Conservation (phyloP, 2,113 vertebrate species). For the Sinocyclocheilus grahami region DNA sequence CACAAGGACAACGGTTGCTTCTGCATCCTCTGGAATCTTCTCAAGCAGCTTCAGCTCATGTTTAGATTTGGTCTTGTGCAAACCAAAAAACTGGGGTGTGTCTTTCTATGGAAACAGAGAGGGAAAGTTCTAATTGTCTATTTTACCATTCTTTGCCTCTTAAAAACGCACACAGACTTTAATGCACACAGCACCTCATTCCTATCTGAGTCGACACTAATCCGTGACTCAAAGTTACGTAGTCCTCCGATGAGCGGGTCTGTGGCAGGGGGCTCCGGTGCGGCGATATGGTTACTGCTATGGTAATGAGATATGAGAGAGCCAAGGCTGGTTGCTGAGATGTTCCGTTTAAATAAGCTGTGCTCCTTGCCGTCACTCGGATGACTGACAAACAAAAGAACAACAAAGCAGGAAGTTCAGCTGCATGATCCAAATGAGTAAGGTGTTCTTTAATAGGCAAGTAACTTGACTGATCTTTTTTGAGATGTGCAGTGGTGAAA, state of each 20-base stretch:
- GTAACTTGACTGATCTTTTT: no score
- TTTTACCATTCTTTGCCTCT: not conserved
- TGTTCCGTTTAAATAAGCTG: conserved; percentile 90
- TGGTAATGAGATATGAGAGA: conserved; percentile 87
- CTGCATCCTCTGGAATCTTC: conserved; percentile 94
- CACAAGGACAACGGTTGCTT: conserved; percentile 96
- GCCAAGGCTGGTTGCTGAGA: conserved; percentile 90
- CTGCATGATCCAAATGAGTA: not conserved
- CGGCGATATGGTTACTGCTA: conserved; percentile 78
- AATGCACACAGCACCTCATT: conserved; percentile 72
- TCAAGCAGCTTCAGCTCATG: conserved; percentile 95
- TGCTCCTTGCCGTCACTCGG: conserved; percentile 95
- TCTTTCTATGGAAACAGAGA: conserved; percentile 67
- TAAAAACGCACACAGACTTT: not conserved
- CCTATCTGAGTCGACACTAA: conserved; percentile 80
- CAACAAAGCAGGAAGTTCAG: not conserved
- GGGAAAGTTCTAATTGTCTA: not conserved
- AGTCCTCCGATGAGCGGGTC: conserved; percentile 86
- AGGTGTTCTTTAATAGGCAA: not conserved
- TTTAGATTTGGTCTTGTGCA: conserved; percentile 94
- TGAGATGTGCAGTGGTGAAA: not conserved
- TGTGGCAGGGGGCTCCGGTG: conserved; percentile 82
- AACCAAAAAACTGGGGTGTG: conserved; percentile 62
- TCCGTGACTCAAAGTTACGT: conserved; percentile 70
- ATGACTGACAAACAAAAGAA: conserved; percentile 77